Conservation (phyloP, 1,140 invertebrate species). For the Drosophila watanabei region DNA sequence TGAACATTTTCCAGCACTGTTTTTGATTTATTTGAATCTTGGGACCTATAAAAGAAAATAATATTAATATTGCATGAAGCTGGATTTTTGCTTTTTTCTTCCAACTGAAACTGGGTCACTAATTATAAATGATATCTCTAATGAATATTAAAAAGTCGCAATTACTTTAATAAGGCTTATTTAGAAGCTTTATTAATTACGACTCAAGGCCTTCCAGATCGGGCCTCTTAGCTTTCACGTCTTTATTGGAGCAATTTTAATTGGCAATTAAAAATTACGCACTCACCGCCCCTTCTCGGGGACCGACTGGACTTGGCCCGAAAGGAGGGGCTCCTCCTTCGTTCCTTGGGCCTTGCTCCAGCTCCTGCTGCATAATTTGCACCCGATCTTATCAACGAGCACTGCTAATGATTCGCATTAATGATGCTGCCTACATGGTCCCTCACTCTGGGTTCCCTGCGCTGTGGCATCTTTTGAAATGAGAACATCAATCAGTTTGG, state of each 20-base stretch:
- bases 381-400: constrained; percentile 79
- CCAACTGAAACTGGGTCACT: too few relatives aligned
- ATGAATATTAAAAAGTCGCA: not conserved
- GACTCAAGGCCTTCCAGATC: constrained; percentile 1
- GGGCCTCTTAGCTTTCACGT: constrained; percentile 53
- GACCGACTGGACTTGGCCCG: constrained; percentile 22
- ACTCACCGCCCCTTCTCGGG: constrained; percentile 60
- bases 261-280: constrained; percentile 80
- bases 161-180: not conserved
- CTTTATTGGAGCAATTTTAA: constrained; percentile 69
- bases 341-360: constrained; percentile 26
- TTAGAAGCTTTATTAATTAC: constrained; percentile 5
- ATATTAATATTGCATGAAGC: not conserved
- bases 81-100: not conserved
- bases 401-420: constrained; percentile 81
- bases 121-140: not conserved
- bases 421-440: constrained; percentile 65
- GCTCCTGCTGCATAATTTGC: constrained; percentile 67
- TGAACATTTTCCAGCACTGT: not conserved
- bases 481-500: constrained; percentile 75
- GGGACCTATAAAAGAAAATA: not conserved
- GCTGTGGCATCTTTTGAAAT: constrained; percentile 71
- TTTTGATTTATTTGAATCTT: not conserved
- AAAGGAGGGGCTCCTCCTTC: not conserved
- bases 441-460: constrained; percentile 24